Evolutionary conservation across 2,888 invertebrate genomes (phyloP), one percentile per base, ranked within the genome.

Genomic region (Calliopum simillimum): DNA sequence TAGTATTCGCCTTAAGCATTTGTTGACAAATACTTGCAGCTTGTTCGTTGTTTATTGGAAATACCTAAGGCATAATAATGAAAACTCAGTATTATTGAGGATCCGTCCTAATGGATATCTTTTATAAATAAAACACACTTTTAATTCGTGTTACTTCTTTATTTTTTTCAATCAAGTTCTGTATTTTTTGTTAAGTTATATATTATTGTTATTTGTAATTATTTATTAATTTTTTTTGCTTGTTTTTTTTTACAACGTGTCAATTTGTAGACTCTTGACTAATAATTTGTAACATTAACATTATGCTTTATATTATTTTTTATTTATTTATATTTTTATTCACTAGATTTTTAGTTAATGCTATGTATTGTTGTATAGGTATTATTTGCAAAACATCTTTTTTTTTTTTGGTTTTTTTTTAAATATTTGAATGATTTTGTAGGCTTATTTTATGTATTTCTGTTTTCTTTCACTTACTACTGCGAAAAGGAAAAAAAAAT

Each of bases 181-280:
- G 74, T 77, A 73, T 75, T 75, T 74, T 76, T 63, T 67, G 61
- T 72, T 68, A 49, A 65, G 63, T 74, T 71, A 67, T 61, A 61
- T 61, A 43, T 16, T 23, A 56, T 46, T 59, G n/a, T 61, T 47
- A 49, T 53, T 33, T 62, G 51, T 51, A 71, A 62, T 69, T 71
- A 70, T 73, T 76, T 76, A 70, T 74, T 72, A 73, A 72, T 72
- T 68, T 63, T 71, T 51, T 33, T 58, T n/a, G n/a, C n/a, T 73
- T 51, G 53, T 76, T 73, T 69, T 61, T 76, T 77, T 77, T 80
- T 80, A 78, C 77, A 78, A 79, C 77, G 80, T 79, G 79, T 81
- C 80, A 80, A 80, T 76, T 72, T 80, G 77, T 80, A 79, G 80
- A 79, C 77, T 79, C 78, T 79, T 73, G 75, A 80, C 80, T 76